phyloP scores from a whole-genome alignment of 2,888 invertebrate genomes.

The Scaptomyza reducta region DNA sequence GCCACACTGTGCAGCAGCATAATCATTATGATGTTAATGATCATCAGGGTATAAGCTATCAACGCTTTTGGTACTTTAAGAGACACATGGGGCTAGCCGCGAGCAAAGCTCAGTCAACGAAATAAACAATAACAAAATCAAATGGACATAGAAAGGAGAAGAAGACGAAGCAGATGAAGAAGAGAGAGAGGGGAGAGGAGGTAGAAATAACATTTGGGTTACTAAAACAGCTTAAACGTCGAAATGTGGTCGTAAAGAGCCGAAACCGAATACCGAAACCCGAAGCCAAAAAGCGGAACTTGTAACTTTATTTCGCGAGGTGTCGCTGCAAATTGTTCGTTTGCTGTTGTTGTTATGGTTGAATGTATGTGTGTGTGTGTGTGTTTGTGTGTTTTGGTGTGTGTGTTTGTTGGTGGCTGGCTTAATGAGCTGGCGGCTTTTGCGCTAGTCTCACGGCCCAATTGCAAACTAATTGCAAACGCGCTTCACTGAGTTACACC shows the following conservation, averaged over 20 bases:
- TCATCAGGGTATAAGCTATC: conserved; percentile 48
- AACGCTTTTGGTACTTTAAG: conserved; percentile 65
- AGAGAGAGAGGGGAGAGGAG: conserved; percentile 13
- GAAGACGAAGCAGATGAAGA: not conserved
- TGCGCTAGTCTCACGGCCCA: conserved; percentile 76
- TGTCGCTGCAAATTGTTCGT: conserved; percentile 36
- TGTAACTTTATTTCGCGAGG: conserved; percentile 71
- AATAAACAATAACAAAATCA: conserved; percentile 14
- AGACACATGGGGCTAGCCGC: conserved; percentile 77
- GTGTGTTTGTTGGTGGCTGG: conserved; percentile 23
- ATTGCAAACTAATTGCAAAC: conserved; percentile 78
- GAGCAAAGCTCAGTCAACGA: conserved; percentile 44
- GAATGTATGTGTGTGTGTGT: conserved; percentile 8
- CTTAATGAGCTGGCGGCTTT: conserved; percentile 71
- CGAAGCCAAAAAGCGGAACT: conserved; percentile 72
- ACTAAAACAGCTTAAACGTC: conserved; percentile 66
- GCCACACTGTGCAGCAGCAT: conserved; percentile 42
- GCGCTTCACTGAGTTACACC: conserved; percentile 39
- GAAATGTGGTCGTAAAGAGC: conserved; percentile 22
- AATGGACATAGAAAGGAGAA: not conserved
- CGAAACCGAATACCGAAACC: conserved; percentile 36
- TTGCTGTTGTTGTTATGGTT: conserved; percentile 25
- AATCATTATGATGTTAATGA: conserved; percentile 41
- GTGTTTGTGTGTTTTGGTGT: conserved; percentile 23
- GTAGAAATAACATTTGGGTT: conserved; percentile 71